phyloP scores from a whole-genome alignment of 2,888 invertebrate species.

The Hydriomena furcata region DNA sequence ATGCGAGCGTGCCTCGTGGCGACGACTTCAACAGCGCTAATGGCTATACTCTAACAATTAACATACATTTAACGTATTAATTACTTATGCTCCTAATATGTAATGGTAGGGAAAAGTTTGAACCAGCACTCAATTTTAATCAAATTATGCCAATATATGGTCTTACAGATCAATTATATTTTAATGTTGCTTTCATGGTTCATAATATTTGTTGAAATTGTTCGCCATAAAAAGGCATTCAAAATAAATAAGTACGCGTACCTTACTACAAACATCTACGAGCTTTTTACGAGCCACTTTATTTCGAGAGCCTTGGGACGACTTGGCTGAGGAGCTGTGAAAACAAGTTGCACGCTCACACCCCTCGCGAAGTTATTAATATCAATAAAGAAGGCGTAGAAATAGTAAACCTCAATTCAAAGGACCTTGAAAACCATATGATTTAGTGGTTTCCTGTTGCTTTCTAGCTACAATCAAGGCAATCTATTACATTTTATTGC shows the following conservation, averaged over 20 bases:
- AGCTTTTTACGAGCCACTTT: background rate
- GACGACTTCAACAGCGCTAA: conserved; percentile 13
- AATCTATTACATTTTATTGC: too few species aligned
- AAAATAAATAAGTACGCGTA: too few species aligned
- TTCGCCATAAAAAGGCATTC: too few species aligned
- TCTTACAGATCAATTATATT: too few species aligned
- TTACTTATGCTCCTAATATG: conserved; percentile 4
- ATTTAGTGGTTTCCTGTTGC: background rate
- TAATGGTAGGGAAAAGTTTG: background rate
- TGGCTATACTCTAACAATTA: conserved; percentile 13
- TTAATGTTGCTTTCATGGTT: too few species aligned
- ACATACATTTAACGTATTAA: conserved; percentile 16
- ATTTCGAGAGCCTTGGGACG: background rate
- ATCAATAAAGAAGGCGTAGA: background rate
- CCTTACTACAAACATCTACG: too few species aligned
- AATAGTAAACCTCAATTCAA: background rate
- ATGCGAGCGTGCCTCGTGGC: conserved; percentile 16
- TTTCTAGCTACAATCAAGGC: too few species aligned
- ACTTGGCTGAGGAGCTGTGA: background rate
- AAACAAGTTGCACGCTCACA: background rate
- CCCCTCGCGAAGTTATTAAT: background rate
- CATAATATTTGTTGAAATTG: too few species aligned
- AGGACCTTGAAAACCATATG: background rate
- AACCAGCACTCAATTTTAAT: background rate
- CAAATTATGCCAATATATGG: too few species aligned